phyloP scores from a whole-genome alignment of 2,888 invertebrate species.

The Uloborus plumipes region DNA sequence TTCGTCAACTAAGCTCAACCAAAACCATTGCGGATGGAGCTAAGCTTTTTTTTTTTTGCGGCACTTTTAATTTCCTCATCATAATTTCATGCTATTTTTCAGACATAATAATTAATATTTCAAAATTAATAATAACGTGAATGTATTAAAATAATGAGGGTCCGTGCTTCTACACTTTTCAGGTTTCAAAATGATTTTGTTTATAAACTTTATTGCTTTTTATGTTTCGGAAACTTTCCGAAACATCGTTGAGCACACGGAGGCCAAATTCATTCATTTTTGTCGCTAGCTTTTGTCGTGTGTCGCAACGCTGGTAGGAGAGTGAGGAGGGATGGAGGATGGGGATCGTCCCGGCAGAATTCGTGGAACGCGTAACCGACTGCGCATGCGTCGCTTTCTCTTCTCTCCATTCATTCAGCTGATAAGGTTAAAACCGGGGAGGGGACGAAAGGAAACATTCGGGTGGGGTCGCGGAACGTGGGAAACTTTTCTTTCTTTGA shows the following conservation, averaged over 20 bases:
- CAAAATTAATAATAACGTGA: too few species aligned
- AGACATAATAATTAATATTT: too few species aligned
- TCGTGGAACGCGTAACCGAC: conserved; percentile 4
- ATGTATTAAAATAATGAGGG: too few species aligned
- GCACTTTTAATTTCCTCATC: too few species aligned
- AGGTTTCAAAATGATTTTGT: too few species aligned
- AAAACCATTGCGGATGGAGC: too few species aligned
- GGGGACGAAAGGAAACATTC: background rate
- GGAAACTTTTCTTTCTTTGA: conserved; percentile 22
- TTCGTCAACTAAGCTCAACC: too few species aligned
- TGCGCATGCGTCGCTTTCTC: background rate
- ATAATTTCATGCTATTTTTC: too few species aligned
- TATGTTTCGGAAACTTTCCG: background rate
- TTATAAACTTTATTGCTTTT: too few species aligned
- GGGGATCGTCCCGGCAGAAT: background rate
- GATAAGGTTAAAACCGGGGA: background rate
- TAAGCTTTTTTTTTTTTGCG: too few species aligned
- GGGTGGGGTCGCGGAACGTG: conserved; percentile 35
- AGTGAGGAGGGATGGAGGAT: background rate
- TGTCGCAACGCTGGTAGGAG: background rate
- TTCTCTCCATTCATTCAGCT: conserved; percentile 4
- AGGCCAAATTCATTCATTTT: conserved; percentile 23
- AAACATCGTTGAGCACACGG: background rate
- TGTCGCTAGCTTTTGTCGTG: too few species aligned
- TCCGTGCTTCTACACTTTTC: too few species aligned